Percentiles rank a stretch among this genome's conserved stretches.
Conservation (phyloP, 2,888 invertebrate species). For the Sphaerophoria taeniata region DNA sequence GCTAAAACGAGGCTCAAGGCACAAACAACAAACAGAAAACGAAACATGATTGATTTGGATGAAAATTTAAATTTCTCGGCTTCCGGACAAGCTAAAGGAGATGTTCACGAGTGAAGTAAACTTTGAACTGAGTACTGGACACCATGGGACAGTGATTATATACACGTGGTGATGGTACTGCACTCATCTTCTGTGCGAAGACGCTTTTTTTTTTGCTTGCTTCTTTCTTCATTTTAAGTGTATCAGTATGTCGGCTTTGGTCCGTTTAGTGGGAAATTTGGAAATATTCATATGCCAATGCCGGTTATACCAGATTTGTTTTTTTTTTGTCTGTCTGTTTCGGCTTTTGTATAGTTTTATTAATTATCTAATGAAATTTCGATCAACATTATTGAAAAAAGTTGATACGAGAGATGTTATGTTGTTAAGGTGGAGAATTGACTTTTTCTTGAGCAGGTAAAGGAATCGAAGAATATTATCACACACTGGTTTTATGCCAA, state of each 20-base stretch:
- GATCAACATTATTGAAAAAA: slow-evolving; percentile 44
- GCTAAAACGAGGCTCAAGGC: slow-evolving; percentile 78
- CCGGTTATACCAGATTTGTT: slow-evolving; percentile 73
- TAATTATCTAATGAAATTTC: slow-evolving; percentile 72
- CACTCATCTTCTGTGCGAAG: slow-evolving; percentile 38
- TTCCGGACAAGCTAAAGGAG: slow-evolving; percentile 44
- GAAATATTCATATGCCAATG: slow-evolving; percentile 60
- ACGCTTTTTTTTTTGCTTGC: slow-evolving; percentile 15
- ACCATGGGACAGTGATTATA: slow-evolving; percentile 62
- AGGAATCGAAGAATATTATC: slow-evolving; percentile 15
- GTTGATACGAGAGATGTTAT: not conserved
- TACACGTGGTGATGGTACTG: slow-evolving; percentile 50
- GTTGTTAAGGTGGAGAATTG: slow-evolving; percentile 17
- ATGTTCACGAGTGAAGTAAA: slow-evolving; percentile 80
- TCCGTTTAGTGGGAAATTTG: slow-evolving; percentile 54
- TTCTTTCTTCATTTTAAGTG: not conserved
- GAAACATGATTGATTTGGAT: slow-evolving; percentile 77
- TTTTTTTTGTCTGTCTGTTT: not conserved
- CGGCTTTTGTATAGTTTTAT: slow-evolving; percentile 58
- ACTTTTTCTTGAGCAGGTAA: slow-evolving; percentile 15
- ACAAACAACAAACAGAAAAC: slow-evolving; percentile 80
- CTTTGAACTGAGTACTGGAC: slow-evolving; percentile 79
- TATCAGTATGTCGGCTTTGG: not conserved
- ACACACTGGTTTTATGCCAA: slow-evolving; percentile 16
- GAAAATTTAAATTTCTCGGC: slow-evolving; percentile 33